phyloP scores from a whole-genome alignment of 1,140 invertebrate species.

The Cyrtorhinus lividipennis region DNA sequence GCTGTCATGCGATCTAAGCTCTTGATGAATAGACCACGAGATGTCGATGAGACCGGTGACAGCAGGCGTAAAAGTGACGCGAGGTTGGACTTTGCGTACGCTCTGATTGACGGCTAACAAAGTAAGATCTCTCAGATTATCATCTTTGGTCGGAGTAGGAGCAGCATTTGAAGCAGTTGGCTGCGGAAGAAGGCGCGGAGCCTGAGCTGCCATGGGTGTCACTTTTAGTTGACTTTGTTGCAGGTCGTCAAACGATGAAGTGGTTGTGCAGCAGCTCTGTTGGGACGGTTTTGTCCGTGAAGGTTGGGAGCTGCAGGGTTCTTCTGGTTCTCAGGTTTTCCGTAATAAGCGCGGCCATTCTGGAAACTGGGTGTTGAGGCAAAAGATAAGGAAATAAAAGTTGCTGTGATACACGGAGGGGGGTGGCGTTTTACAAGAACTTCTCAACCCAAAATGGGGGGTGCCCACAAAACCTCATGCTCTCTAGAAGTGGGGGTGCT shows the following conservation, averaged over 20 bases:
- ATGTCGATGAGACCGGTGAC: not conserved
- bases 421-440: too few species aligned
- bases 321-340: not conserved
- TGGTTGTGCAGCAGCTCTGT: not conserved
- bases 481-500: too few species aligned
- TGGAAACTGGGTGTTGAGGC: too few species aligned
- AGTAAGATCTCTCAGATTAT: not conserved
- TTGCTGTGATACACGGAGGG: not conserved
- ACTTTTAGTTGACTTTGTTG: not conserved
- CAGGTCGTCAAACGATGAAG: not conserved
- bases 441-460: not conserved
- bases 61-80: not conserved
- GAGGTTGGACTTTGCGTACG: not conserved
- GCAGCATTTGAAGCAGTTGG: too few species aligned
- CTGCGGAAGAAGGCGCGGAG: not conserved
- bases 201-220: not conserved
- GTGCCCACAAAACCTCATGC: too few species aligned
- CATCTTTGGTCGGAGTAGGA: too few species aligned
- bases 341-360: not conserved
- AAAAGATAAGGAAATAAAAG: not conserved
- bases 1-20: not conserved
- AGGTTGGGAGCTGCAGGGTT: not conserved
- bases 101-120: not conserved
- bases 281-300: not conserved
- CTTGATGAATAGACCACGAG: not conserved